Evolutionary conservation across 2,888 invertebrate genomes (phyloP).

Genomic region (Melipona beecheii): DNA sequence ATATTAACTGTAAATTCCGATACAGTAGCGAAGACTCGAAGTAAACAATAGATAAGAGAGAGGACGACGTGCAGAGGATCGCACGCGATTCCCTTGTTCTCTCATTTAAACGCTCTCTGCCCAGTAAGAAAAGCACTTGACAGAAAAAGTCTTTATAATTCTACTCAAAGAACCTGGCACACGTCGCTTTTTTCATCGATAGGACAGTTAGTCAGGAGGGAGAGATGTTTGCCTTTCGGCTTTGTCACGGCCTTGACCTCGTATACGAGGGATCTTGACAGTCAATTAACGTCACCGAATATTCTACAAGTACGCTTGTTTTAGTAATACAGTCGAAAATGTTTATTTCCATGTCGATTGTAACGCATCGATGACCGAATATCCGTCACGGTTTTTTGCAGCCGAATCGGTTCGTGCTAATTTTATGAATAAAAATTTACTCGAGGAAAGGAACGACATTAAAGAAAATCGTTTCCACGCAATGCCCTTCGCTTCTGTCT

Average conservation of each 20-base stretch:
- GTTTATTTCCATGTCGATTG: background rate
- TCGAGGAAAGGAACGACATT: background rate
- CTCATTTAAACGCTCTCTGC: background rate
- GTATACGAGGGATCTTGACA: constrained; percentile 42
- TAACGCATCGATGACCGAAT: background rate
- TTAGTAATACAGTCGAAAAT: background rate
- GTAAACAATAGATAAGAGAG: constrained; percentile 33
- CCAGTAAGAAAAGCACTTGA: constrained; percentile 28
- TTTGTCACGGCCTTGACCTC: constrained; percentile 72
- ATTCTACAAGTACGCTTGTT: constrained; percentile 7
- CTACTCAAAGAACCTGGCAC: constrained; percentile 20
- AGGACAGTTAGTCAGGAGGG: constrained; percentile 25
- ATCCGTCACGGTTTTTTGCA: background rate
- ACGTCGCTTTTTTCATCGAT: constrained; percentile 42
- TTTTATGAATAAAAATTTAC: constrained; percentile 8
- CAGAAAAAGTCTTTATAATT: constrained; percentile 33
- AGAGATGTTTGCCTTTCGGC: constrained; percentile 65
- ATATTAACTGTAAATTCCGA: background rate
- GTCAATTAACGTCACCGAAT: constrained; percentile 30
- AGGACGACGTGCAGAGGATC: background rate
- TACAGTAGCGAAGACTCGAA: background rate
- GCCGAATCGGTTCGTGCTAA: background rate
- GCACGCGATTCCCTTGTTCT: background rate
- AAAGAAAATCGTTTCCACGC: background rate
- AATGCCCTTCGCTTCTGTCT: background rate